phyloP scores from a whole-genome alignment of 1,140 invertebrate species.

The Papilio dardanus region DNA sequence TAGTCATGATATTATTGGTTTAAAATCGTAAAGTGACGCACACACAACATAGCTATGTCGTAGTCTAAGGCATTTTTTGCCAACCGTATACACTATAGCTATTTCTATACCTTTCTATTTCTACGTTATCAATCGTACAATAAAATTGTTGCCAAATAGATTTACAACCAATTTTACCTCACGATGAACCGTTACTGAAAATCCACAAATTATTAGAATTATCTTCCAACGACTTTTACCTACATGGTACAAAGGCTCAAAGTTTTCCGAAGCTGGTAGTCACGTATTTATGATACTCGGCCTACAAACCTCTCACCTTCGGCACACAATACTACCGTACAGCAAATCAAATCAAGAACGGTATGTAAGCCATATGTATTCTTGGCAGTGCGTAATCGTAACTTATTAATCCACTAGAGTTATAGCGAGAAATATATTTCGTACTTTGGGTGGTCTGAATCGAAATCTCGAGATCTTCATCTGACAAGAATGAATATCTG shows the following conservation, averaged over 20 bases:
- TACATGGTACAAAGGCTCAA: not conserved
- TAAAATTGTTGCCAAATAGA: too few relatives aligned
- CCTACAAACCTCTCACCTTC: slow-evolving; percentile 30
- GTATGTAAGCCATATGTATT: not conserved
- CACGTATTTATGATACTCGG: slow-evolving; percentile 4
- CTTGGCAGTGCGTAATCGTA: not conserved
- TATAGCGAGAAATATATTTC: not conserved
- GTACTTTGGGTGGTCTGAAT: not conserved
- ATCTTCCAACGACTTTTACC: not conserved
- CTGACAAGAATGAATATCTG: not conserved
- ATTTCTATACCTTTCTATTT: too few relatives aligned
- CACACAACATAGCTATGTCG: too few relatives aligned
- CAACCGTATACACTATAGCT: too few relatives aligned
- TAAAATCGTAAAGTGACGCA: too few relatives aligned
- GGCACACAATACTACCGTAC: slow-evolving; percentile 23
- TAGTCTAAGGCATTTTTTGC: too few relatives aligned
- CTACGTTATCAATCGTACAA: too few relatives aligned
- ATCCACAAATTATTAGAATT: too few relatives aligned
- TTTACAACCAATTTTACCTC: too few relatives aligned
- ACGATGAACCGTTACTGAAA: too few relatives aligned
- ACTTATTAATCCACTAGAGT: not conserved
- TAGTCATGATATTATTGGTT: too few relatives aligned
- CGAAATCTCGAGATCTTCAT: not conserved
- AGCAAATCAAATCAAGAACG: slow-evolving; percentile 27
- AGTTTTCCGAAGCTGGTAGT: not conserved